A percentile compares a stretch with the other conserved stretches of the same genome.
Evolutionary conservation across 2,888 invertebrate genomes (phyloP).

Genomic region (Chaitophorus viminalis): DNA sequence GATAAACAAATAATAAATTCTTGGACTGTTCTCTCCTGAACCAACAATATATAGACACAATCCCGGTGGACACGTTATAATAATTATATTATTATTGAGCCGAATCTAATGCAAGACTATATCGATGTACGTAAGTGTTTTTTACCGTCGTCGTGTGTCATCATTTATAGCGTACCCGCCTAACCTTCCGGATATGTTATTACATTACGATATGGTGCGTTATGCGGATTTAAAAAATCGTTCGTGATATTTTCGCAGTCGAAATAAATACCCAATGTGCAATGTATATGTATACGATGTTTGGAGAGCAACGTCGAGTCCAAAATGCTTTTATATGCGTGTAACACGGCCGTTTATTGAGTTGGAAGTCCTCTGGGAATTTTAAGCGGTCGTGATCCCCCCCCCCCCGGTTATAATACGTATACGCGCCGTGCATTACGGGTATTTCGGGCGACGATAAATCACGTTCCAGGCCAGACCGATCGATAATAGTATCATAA

Average conservation of each 20-base stretch:
- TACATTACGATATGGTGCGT: no score
- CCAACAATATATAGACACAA: no score
- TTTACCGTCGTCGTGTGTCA: background rate
- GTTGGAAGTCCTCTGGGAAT: background rate
- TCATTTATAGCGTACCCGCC: no score
- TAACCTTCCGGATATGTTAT: no score
- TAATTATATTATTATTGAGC: no score
- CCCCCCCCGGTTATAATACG: background rate
- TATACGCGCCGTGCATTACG: background rate
- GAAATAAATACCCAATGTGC: no score
- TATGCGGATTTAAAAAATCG: background rate
- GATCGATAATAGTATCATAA: no score
- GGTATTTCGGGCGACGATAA: background rate
- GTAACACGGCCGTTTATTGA: constrained; percentile 2
- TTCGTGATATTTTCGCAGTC: background rate
- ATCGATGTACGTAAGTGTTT: background rate
- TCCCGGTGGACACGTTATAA: no score
- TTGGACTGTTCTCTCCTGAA: no score
- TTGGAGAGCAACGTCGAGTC: background rate
- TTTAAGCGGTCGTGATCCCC: background rate
- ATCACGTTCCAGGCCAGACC: background rate
- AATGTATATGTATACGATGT: no score
- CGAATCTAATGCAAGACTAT: no score
- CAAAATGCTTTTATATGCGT: background rate
- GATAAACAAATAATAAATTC: no score